phyloP scores from a whole-genome alignment of 2,888 invertebrate genomes.

The Tetramorium bicarinatum region DNA sequence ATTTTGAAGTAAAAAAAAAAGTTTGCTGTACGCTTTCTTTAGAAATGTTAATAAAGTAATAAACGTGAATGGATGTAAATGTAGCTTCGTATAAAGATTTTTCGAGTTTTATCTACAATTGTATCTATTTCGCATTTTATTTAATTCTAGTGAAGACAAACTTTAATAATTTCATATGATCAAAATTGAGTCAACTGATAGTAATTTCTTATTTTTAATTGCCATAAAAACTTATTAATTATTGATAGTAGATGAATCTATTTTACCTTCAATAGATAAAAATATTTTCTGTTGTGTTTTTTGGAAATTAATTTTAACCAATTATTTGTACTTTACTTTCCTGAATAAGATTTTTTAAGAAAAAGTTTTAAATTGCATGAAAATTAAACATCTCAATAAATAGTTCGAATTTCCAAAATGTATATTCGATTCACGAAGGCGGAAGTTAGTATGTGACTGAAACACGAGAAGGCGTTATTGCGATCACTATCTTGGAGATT shows the following conservation, averaged over 20 bases:
- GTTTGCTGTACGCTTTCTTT: not conserved
- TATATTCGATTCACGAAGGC: not conserved
- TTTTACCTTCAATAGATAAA: not conserved
- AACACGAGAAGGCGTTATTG: slow-evolving; percentile 13
- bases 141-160: not conserved
- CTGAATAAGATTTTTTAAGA: not conserved
- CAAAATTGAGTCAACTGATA: not conserved
- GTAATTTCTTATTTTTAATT: not conserved
- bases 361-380: not conserved
- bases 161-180: not conserved
- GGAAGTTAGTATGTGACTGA: not conserved
- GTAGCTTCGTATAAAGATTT: not conserved
- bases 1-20: not conserved
- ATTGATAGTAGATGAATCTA: not conserved
- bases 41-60: not conserved
- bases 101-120: not conserved
- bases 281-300: not conserved
- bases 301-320: not conserved
- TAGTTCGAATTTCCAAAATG: slow-evolving; percentile 3
- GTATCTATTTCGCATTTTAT: not conserved
- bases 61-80: not conserved
- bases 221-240: not conserved
- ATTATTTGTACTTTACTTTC: not conserved
- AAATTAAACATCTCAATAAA: not conserved
- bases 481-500: slow-evolving; percentile 18